Conservation (phyloP, 2,888 invertebrate genomes). For the Molorchus minor region DNA sequence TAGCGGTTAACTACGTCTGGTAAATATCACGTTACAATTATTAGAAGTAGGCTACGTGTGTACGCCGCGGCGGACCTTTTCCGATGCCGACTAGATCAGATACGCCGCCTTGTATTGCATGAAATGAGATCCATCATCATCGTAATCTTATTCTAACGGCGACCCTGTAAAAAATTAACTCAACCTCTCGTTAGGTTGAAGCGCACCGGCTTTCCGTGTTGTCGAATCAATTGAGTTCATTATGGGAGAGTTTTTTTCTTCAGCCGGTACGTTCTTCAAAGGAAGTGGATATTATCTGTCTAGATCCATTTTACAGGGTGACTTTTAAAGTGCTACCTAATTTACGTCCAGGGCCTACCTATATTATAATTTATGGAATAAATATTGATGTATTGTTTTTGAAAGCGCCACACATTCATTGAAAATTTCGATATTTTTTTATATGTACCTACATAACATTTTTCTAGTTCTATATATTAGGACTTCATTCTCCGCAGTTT, state of each 20-base stretch:
- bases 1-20: slow-evolving; percentile 49
- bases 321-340: too few relatives aligned
- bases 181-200: slow-evolving; percentile 21
- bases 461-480: too few relatives aligned
- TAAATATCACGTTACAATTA: slow-evolving; percentile 49
- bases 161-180: slow-evolving; percentile 20
- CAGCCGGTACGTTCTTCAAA: too few relatives aligned
- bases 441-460: too few relatives aligned
- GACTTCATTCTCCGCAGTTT: too few relatives aligned
- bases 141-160: slow-evolving; percentile 26
- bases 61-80: slow-evolving; percentile 17
- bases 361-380: too few relatives aligned
- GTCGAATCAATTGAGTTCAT: slow-evolving; percentile 16
- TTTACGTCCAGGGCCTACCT: too few relatives aligned
- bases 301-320: slow-evolving; percentile 4
- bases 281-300: too few relatives aligned
- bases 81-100: slow-evolving; percentile 25
- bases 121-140: slow-evolving; percentile 30
- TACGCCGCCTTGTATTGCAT: slow-evolving; percentile 24
- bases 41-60: slow-evolving; percentile 33
- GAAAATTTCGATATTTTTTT: too few relatives aligned
- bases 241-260: slow-evolving; percentile 7
- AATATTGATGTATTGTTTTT: too few relatives aligned
- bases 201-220: slow-evolving; percentile 13
- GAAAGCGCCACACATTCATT: too few relatives aligned